Evolutionary conservation across 2,113 vertebrate genomes (phyloP), one percentile per base, ranked within the genome.

Genomic region (Oreochromis aureus): DNA sequence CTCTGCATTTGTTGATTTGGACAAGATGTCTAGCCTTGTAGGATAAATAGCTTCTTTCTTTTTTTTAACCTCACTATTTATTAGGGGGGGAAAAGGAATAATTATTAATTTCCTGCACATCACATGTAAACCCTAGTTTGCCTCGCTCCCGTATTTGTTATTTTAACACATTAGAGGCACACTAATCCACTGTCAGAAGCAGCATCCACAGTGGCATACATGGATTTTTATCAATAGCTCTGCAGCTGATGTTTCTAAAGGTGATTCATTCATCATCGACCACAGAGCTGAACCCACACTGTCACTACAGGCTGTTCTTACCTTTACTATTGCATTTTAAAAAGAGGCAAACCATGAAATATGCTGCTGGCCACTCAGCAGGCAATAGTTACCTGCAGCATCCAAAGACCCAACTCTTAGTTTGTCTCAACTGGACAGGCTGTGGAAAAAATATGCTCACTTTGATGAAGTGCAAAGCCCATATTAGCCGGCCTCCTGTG

Each of bases 191-290:
- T 61, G 84, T 54, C 83, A 84, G 27, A 80, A 81, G 84, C 86
- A 78, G 76, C 53, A 79, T 30, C 34, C 78, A 81, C 55, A 48
- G 41, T 79, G 79, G 55, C 13, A 7, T 10, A 39, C 55, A 73
- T 9, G 55, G 34, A 55, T 84, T 86, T 85, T 83, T 81, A 78
- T 86, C 86, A 87, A 55, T 76, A 79, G 53, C 81, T 87, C 87
- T 80, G 83, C 83, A 82, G 83, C 82, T 53, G 59, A 87, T 51
- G 54, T 13, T 79, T 58, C 80, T 27, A 81, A 41, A 71, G 83
- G 82, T 39, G n/a, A 86, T 82, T 82, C 86, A 91, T 90, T 86
- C 89, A 88, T 89, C 86, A 80, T 27, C 66, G 27, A 58, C 27
- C 53, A 66, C 3, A 16, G 63, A 81, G 32, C 27, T 63, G 30